Conservation (phyloP, 2,888 invertebrate genomes). For the Synanthedon vespiformis region DNA sequence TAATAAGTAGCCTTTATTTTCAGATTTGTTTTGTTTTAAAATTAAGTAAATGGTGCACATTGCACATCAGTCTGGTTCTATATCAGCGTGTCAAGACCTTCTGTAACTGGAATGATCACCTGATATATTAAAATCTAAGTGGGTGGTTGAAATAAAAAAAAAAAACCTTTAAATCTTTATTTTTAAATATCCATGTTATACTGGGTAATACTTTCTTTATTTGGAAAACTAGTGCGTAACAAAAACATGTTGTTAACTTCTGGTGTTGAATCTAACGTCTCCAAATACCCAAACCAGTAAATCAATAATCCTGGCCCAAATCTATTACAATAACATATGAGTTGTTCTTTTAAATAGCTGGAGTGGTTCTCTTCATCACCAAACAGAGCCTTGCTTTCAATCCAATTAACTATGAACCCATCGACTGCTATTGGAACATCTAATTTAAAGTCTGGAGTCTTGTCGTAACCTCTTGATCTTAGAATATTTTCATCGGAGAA, state of each 20-base stretch:
- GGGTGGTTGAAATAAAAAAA: too few species aligned
- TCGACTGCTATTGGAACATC: conserved; percentile 89
- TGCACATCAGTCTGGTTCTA: too few species aligned
- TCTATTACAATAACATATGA: conserved; percentile 91
- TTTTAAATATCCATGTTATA: conserved; percentile 43
- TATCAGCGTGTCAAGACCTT: too few species aligned
- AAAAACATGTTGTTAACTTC: conserved; percentile 74
- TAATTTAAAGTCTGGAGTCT: conserved; percentile 93
- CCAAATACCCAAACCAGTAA: conserved; percentile 93
- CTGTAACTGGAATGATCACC: too few species aligned
- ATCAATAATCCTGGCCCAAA: conserved; percentile 95
- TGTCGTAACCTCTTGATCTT: conserved; percentile 87
- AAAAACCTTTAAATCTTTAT: neutral
- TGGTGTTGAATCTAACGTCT: conserved; percentile 75
- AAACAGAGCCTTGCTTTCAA: conserved; percentile 96
- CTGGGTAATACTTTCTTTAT: conserved; percentile 54
- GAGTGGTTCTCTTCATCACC: conserved; percentile 86
- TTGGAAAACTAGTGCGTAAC: conserved; percentile 66
- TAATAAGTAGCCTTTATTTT: too few species aligned
- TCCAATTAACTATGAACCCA: conserved; percentile 91
- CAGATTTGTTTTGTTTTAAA: too few species aligned
- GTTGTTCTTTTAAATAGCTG: conserved; percentile 85
- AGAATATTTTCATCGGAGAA: conserved; percentile 82
- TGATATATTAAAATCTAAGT: too few species aligned
- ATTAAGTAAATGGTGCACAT: too few species aligned